Evolutionary conservation across 1,140 invertebrate genomes (phyloP).

Genomic region (Capitella teleta): DNA sequence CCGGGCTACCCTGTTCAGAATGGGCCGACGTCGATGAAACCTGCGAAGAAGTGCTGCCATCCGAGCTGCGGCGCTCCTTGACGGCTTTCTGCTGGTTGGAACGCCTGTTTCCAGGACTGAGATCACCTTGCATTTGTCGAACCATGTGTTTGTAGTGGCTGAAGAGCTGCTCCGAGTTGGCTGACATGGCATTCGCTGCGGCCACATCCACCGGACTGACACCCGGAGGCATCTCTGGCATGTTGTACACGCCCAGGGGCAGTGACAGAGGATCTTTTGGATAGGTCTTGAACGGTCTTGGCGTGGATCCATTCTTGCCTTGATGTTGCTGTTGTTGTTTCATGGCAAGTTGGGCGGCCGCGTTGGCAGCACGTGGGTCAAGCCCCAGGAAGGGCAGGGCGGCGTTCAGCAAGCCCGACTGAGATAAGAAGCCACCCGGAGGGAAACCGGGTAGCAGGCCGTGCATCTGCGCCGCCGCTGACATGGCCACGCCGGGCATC

Average conservation of each 20-base stretch:
- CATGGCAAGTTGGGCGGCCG: too few relatives aligned
- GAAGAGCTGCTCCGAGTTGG: slow-evolving; percentile 18
- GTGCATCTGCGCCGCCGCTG: background rate
- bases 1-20: background rate
- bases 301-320: background rate
- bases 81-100: background rate
- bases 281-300: slow-evolving; percentile 54
- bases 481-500: background rate
- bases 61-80: background rate
- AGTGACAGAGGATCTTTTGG: slow-evolving; percentile 55
- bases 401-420: too few relatives aligned
- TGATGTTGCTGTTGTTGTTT: background rate
- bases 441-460: background rate
- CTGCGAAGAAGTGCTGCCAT: background rate
- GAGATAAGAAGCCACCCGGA: background rate
- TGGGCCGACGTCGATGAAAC: background rate
- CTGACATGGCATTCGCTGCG: slow-evolving; percentile 1
- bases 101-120: slow-evolving; percentile 1
- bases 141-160: slow-evolving; percentile 17
- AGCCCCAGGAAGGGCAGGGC: too few relatives aligned
- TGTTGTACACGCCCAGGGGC: slow-evolving; percentile 33
- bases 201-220: slow-evolving; percentile 8
- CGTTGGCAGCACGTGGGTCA: too few relatives aligned
- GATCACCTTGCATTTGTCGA: slow-evolving; percentile 4
- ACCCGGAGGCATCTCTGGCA: slow-evolving; percentile 10